Base-by-base conservation (phyloP, 2,888 invertebrate species). In the Dorcus parallelipipedus region DNA sequence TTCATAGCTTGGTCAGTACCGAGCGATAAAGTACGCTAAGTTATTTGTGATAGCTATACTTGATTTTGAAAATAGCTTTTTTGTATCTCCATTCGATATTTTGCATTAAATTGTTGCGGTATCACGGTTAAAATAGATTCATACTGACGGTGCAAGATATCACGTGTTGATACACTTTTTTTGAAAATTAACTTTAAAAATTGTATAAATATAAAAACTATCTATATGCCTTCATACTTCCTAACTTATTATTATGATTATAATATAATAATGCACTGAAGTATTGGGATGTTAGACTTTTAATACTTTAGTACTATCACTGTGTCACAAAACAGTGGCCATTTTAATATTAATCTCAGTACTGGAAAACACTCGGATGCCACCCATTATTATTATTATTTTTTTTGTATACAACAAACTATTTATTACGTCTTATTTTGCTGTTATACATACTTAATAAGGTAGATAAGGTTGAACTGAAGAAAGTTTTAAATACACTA, bases 161-260 rank as follows among this genome's bases (percentile, higher is more conserved):
- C 67, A 63, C 60, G 66, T 64, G 59, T 53, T 56, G 64, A 68
- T 69, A 69, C 71, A 49, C 49, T 63, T 69, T 71, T 71, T 71
- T 69, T 64, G 65, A 71, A 70, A 68, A 66, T 61, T 71, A 63
- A 57, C 68, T 69, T 72, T 69, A 66, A 69, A 73, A 71, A 74
- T 73, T 75, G 74, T 75, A 76, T 75, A 77, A 72, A 76, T 67
- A 60, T 72, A 69, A 73, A 69, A 76, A 76, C 76, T 76, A 77
- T 77, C 77, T 78, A 77, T 78, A 77, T 78, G 78, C 78, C 78
- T 78, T 78, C 77, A 78, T 77, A 78, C 78, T 78, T 78, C 78
- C 77, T 78, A 78, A 76, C 73, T 75, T 76, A 76, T 74, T 74
- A 74, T 73, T 67, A 73, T 72, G 71, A 73, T 70, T 72, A 74